Percentiles rank a stretch among this genome's conserved stretches.
These are phyloP conservation scores for Sanderia malayensis DNA, from an alignment of 30 jellyfish, hydroid and myxozoan genomes.

Conservation along the genomic window DNA sequence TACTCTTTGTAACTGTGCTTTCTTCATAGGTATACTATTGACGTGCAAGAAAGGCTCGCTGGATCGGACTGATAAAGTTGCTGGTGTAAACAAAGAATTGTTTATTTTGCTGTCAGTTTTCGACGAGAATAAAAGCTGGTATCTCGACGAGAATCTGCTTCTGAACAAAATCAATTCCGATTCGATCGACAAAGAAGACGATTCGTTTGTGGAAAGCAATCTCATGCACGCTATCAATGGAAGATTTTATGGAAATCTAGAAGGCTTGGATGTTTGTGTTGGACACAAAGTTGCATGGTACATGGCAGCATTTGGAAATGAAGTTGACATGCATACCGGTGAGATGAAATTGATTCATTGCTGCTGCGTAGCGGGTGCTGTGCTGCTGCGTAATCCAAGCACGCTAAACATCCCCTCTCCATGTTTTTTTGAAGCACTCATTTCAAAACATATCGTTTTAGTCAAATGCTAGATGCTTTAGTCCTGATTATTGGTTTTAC, in stretches of 20 bases:
- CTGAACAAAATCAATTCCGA: conserved; percentile 29
- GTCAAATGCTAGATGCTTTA: too few relatives aligned
- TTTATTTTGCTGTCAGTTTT: conserved; percentile 36
- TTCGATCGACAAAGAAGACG: conserved; percentile 44
- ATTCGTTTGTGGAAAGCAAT: conserved; percentile 52
- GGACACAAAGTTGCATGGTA: conserved; percentile 66
- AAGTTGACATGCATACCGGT: conserved; percentile 67
- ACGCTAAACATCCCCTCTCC: too few relatives aligned
- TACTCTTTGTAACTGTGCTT: too few relatives aligned
- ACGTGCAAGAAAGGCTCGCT: conserved; percentile 54
- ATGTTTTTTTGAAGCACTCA: too few relatives aligned
- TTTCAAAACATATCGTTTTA: too few relatives aligned
- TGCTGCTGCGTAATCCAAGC: too few relatives aligned
- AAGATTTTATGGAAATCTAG: conserved; percentile 44
- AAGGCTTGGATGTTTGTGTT: conserved; percentile 40
- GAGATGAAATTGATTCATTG: too few relatives aligned
- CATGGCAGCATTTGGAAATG: conserved; percentile 57
- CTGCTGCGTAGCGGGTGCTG: too few relatives aligned
- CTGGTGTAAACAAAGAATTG: conserved; percentile 47
- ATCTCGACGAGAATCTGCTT: conserved; percentile 42
- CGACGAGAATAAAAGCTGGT: conserved; percentile 64
- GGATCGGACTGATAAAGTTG: neutral
- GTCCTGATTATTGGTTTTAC: too few relatives aligned
- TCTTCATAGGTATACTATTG: conserved; percentile 48
- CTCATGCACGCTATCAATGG: conserved; percentile 53